Evolutionary conservation across 1,140 invertebrate genomes (phyloP).

Genomic region (Drosophila murphyi): DNA sequence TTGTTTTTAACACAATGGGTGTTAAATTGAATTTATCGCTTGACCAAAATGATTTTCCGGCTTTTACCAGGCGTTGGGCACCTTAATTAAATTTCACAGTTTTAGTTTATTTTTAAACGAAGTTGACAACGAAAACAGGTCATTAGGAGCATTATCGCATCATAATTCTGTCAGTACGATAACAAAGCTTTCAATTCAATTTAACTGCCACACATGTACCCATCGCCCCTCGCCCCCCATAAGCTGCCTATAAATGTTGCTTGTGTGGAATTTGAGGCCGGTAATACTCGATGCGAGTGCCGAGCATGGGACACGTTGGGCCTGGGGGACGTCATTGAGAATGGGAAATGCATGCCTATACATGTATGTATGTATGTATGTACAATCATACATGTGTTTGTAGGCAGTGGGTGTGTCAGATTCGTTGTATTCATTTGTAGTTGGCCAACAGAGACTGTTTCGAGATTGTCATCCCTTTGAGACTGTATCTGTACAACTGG

Average conservation of each 20-base stretch:
- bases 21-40: constrained; percentile 71
- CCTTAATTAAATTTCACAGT: constrained; percentile 69
- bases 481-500: constrained; percentile 7
- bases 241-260: constrained; percentile 26
- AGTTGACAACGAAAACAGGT: constrained; percentile 73
- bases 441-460: constrained; percentile 49
- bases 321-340: constrained; percentile 16
- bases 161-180: constrained; percentile 73
- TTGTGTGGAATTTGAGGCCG: constrained; percentile 42
- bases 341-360: constrained; percentile 21
- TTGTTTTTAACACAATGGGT: constrained; percentile 60
- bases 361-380: constrained; percentile 19
- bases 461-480: constrained; percentile 59
- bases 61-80: constrained; percentile 32
- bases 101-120: constrained; percentile 68
- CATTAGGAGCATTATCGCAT: constrained; percentile 75
- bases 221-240: constrained; percentile 1
- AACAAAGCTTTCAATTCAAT: constrained; percentile 69
- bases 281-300: constrained; percentile 47
- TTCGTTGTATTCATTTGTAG: constrained; percentile 56
- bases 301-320: constrained; percentile 29
- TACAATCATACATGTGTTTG: constrained; percentile 10
- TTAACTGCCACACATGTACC: constrained; percentile 49
- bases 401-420: constrained; percentile 25
- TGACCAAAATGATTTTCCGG: constrained; percentile 69